A percentile compares a stretch with the other conserved stretches of the same genome.
These are phyloP conservation scores for Trematomus loennbergii DNA, from an alignment of 2,113 vertebrate genomes.

Conservation along the genomic window DNA sequence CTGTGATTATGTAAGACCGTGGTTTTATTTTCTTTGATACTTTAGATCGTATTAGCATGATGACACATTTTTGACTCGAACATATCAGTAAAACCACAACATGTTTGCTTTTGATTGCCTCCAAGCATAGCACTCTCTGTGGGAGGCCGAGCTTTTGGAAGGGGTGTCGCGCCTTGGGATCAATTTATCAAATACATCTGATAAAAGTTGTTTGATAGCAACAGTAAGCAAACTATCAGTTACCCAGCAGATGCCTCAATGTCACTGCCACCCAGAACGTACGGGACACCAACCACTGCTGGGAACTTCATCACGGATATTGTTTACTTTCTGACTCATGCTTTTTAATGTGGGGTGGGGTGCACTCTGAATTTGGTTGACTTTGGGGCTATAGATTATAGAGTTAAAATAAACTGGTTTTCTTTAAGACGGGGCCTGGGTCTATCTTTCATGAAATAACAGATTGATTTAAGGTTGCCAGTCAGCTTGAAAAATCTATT, in stretches of 20 bases:
- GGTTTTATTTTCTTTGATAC: constrained; percentile 69
- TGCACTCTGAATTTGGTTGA: constrained; percentile 33
- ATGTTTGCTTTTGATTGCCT: constrained; percentile 50
- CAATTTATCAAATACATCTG: constrained; percentile 53
- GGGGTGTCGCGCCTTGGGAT: constrained; percentile 35
- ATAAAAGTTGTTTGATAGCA: constrained; percentile 57
- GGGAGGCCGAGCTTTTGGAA: constrained; percentile 58
- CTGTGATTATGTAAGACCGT: constrained; percentile 59
- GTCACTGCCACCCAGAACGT: constrained; percentile 46
- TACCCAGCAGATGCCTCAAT: constrained; percentile 42
- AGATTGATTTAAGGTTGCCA: constrained; percentile 28
- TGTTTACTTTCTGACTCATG: constrained; percentile 60
- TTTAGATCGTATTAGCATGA: constrained; percentile 50
- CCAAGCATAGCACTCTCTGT: constrained; percentile 46
- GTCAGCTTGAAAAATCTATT: constrained; percentile 26
- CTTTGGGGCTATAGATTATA: constrained; percentile 35
- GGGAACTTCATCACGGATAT: constrained; percentile 54
- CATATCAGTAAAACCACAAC: constrained; percentile 52
- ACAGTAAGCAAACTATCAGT: constrained; percentile 40
- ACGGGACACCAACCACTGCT: constrained; percentile 26
- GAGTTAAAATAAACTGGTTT: constrained; percentile 39
- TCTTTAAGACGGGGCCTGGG: constrained; percentile 14
- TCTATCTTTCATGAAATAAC: constrained; percentile 43
- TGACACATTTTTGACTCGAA: constrained; percentile 75
- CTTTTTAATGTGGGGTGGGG: constrained; percentile 28